phyloP scores from a whole-genome alignment of 2,888 invertebrate genomes.

The Bursaphelenchus okinawaensis region DNA sequence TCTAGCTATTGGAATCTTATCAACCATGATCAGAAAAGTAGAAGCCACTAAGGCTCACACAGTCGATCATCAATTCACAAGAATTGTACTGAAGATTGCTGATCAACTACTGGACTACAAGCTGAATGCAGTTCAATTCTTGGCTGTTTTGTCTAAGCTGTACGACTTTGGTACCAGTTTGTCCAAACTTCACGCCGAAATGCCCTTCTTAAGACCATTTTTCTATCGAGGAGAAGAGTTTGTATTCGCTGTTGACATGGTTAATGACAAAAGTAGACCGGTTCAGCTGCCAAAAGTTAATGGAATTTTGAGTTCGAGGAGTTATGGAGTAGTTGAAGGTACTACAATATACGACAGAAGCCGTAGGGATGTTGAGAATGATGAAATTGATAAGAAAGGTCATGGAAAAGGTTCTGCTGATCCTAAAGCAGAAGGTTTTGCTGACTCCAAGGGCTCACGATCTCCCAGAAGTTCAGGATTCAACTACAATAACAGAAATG shows the following conservation, averaged over 20 bases:
- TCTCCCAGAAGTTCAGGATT: too few species aligned
- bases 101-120: conserved; percentile 19
- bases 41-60: conserved; percentile 12
- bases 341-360: too few species aligned
- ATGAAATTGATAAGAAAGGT: too few species aligned
- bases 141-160: conserved; percentile 26
- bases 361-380: too few species aligned
- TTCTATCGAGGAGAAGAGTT: conserved; percentile 28
- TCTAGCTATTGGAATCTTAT: conserved; percentile 13
- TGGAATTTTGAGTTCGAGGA: too few species aligned
- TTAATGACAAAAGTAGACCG: conserved; percentile 1
- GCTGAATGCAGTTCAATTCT: conserved; percentile 28
- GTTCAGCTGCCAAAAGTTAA: background rate
- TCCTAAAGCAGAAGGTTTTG: too few species aligned
- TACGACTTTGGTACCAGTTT: conserved; percentile 37
- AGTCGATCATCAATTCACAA: conserved; percentile 25
- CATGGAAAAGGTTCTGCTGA: too few species aligned
- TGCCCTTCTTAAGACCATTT: conserved; percentile 25
- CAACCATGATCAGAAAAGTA: conserved; percentile 1
- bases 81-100: conserved; percentile 16
- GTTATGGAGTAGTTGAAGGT: too few species aligned
- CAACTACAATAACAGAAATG: too few species aligned
- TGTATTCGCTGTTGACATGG: conserved; percentile 25
- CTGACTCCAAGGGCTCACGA: too few species aligned
- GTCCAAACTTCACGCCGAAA: conserved; percentile 20